phyloP scores from a whole-genome alignment of 2,797 vertebrate species.

The Pelodytes ibericus region DNA sequence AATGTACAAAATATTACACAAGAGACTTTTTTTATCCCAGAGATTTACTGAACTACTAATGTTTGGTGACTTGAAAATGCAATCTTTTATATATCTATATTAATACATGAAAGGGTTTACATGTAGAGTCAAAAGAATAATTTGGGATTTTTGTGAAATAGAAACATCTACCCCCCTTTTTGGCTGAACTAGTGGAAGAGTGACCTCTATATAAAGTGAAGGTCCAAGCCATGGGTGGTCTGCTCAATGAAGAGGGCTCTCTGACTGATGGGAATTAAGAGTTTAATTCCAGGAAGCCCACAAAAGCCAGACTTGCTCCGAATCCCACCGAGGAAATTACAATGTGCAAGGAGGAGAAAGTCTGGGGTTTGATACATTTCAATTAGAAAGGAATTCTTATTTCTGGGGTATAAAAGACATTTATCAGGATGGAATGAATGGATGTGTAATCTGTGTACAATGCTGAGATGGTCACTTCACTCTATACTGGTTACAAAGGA shows the following conservation, averaged over 20 bases:
- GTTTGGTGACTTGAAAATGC: too few species aligned
- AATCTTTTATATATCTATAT: too few species aligned
- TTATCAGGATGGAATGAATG: not conserved
- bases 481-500: not conserved
- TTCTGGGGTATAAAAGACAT: not conserved
- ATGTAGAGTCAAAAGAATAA: too few species aligned
- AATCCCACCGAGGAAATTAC: not conserved
- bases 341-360: not conserved
- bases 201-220: not conserved
- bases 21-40: too few species aligned
- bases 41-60: too few species aligned
- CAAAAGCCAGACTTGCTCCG: not conserved
- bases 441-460: not conserved
- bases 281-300: not conserved
- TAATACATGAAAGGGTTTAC: too few species aligned
- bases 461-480: not conserved
- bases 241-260: not conserved
- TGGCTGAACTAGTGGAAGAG: not conserved
- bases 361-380: not conserved
- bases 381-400: not conserved
- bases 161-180: too few species aligned
- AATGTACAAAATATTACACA: too few species aligned
- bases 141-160: too few species aligned
- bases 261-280: constrained; percentile 6
- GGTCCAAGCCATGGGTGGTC: not conserved